These are phyloP conservation scores for Hybognathus amarus DNA, from an alignment of 2,797 vertebrate genomes.

Conservation along the genomic window DNA sequence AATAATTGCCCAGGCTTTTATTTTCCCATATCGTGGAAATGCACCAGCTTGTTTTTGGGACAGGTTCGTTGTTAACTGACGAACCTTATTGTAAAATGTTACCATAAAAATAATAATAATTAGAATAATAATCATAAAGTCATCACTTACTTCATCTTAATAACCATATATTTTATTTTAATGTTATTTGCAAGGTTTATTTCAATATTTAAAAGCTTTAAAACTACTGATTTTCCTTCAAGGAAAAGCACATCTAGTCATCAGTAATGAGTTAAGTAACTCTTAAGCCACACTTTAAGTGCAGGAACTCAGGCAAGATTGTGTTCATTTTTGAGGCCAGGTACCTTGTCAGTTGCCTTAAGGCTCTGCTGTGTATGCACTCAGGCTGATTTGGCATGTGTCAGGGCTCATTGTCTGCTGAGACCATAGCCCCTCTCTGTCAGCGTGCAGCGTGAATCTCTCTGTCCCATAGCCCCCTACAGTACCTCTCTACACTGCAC, in stretches of 20 bases:
- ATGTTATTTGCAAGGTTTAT: too few species aligned
- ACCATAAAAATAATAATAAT: too few species aligned
- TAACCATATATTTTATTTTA: too few species aligned
- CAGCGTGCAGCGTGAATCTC: not conserved
- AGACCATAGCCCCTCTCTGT: constrained; percentile 13
- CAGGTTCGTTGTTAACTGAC: too few species aligned
- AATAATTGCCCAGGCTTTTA: too few species aligned
- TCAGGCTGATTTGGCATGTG: constrained; percentile 45
- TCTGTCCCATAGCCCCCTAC: constrained; percentile 2
- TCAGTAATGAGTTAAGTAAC: constrained; percentile 40
- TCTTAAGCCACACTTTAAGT: constrained; percentile 26
- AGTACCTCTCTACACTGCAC: not conserved
- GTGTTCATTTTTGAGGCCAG: constrained; percentile 33
- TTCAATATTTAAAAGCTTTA: too few species aligned
- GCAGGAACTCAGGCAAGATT: constrained; percentile 28
- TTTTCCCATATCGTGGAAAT: too few species aligned
- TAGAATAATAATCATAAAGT: too few species aligned
- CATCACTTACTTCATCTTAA: too few species aligned
- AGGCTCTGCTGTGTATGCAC: constrained; percentile 41
- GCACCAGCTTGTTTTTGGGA: too few species aligned
- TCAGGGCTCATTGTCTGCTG: constrained; percentile 29
- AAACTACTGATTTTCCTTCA: not conserved
- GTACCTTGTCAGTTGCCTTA: constrained; percentile 43
- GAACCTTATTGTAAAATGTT: too few species aligned
- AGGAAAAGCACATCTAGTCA: constrained; percentile 9